Evolutionary conservation across 2,888 invertebrate genomes (phyloP).

Genomic region (Lagria hirta): DNA sequence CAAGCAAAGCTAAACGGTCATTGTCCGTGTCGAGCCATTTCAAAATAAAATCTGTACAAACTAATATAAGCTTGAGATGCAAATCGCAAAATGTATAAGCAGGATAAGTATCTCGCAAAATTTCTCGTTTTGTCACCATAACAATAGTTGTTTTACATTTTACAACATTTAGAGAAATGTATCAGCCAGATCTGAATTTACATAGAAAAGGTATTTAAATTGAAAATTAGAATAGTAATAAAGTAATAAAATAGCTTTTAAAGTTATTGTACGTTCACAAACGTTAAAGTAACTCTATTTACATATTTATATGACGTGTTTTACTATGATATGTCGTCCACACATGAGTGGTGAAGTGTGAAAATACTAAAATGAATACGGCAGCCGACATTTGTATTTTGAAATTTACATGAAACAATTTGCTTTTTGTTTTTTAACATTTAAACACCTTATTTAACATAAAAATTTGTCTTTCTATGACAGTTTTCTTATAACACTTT

Average conservation of each 20-base stretch:
- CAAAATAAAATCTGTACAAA: too few species aligned
- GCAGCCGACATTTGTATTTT: conserved; percentile 36
- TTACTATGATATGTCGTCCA: conserved; percentile 48
- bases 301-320: conserved; percentile 50
- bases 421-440: conserved; percentile 10
- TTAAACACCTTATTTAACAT: conserved; percentile 14
- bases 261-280: conserved; percentile 48
- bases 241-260: conserved; percentile 53
- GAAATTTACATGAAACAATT: conserved; percentile 20
- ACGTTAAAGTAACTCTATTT: conserved; percentile 47
- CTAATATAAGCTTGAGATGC: too few species aligned
- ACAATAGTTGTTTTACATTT: conserved; percentile 48
- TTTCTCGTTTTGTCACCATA: conserved; percentile 33
- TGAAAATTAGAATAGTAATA: conserved; percentile 53
- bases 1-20: too few species aligned
- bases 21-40: too few species aligned
- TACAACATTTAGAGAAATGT: conserved; percentile 48
- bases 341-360: conserved; percentile 49
- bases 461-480: conserved; percentile 7
- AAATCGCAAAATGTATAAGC: too few species aligned
- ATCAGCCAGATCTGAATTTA: conserved; percentile 48
- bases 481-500: conserved; percentile 3
- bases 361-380: conserved; percentile 47
- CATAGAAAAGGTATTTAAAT: conserved; percentile 54
- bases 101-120: too few species aligned